Base-by-base conservation (phyloP, 1,140 invertebrate species). In the Lineus longissimus region DNA sequence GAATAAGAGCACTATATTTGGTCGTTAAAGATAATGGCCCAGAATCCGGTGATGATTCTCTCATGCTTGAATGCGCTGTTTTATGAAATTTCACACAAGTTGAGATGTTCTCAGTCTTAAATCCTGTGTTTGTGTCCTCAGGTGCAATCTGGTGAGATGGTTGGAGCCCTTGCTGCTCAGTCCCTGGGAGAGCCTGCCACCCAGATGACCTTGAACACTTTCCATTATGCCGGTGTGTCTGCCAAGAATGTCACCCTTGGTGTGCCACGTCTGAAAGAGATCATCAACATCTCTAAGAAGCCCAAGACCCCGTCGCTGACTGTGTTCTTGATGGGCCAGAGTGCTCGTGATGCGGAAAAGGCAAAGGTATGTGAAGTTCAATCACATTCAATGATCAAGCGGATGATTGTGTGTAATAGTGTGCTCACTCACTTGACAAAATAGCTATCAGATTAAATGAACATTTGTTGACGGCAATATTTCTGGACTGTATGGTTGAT, bases 171-270 rank as follows among this genome's bases (percentile, higher is more conserved):
- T 65, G 96, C 97, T 62, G 97, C 97, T 6, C 97, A 99, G 81
- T 96, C 93, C 74, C 87, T 99, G 27, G 97, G 97, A 71, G 97
- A 99, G 81, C 97, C 97, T 17, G 97, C 97, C 64, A 99, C 97
- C 66, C 97, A 99, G 86, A 99, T 99, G 97, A 99, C 97, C 81
- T 83, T 99, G 74, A 99, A 99, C 83, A 99, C 97, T 86, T 99
- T 99, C 89, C 97, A 99, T 86, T 99, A 98, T 84, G 97, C 97
- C 84, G 97, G 97, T 87, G 97, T 99, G 65, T 99, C 97, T 0
- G 98, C 97, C 4, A 99, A 99, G 83, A 99, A 99, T 85, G 97
- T 99, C 85, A 99, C 97, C 0, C 88, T 99, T 45, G 97, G 97
- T 87, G 97, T 99, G 61, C 97, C 97, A 0, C 86, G 95, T 70